These are phyloP conservation scores for Drosophila aff. DNA, from an alignment of 1,140 invertebrate species.

Conservation along the genomic window DNA sequence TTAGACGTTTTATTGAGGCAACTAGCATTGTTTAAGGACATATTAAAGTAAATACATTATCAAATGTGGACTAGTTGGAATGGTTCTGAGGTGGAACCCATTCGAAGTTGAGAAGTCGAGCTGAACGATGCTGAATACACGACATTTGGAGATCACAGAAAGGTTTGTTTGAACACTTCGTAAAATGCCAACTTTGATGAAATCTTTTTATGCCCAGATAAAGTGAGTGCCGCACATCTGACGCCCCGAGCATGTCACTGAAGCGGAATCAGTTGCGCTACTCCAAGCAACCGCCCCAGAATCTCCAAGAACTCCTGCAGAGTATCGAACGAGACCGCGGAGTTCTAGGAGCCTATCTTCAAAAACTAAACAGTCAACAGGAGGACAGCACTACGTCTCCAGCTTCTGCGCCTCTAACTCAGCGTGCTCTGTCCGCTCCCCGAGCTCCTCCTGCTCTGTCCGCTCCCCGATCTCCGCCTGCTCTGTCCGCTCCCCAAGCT, in stretches of 20 bases:
- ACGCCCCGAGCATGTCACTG: conserved; percentile 3
- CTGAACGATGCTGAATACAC: background rate
- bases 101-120: background rate
- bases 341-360: conserved; percentile 37
- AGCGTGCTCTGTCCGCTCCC: background rate
- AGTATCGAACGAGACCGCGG: conserved; percentile 40
- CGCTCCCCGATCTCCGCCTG: background rate
- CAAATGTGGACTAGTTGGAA: conserved; percentile 1
- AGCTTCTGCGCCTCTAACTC: background rate
- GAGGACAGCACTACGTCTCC: background rate
- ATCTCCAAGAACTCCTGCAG: conserved; percentile 40
- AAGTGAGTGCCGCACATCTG: background rate
- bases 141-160: background rate
- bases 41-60: background rate
- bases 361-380: conserved; percentile 10
- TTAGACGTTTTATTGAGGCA: background rate
- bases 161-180: background rate
- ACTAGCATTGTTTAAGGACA: too few species aligned
- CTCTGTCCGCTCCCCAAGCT: background rate
- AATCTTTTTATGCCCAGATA: background rate
- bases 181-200: too few species aligned
- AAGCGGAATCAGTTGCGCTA: conserved; percentile 5
- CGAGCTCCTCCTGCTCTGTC: background rate
- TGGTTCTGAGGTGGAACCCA: background rate
- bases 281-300: conserved; percentile 16